Conservation (phyloP, 2,888 invertebrate genomes). For the Agrypnus murinus region DNA sequence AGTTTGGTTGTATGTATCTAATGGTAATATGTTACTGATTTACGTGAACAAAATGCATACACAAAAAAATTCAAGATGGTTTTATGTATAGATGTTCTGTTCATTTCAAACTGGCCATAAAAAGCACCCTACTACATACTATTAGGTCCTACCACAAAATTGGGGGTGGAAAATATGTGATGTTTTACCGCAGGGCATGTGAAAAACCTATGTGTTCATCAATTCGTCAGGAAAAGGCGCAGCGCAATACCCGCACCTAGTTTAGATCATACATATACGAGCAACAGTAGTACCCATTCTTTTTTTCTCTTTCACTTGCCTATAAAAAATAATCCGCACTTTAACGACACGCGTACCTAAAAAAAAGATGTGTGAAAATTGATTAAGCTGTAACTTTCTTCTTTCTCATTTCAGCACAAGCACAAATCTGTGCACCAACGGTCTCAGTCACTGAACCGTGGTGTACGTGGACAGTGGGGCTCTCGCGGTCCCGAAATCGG, state of each 20-base stretch:
- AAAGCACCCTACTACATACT: slow-evolving; percentile 12
- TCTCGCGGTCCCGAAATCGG: slow-evolving; percentile 60
- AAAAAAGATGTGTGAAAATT: not conserved
- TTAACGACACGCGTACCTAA: too few species aligned
- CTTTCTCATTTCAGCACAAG: slow-evolving; percentile 73
- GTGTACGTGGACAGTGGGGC: slow-evolving; percentile 70
- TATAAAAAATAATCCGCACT: too few species aligned
- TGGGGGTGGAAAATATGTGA: slow-evolving; percentile 15
- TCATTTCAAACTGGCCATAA: slow-evolving; percentile 10
- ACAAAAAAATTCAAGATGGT: not conserved
- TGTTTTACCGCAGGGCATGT: slow-evolving; percentile 23
- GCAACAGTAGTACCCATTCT: too few species aligned
- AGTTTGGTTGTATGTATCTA: too few species aligned
- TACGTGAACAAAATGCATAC: too few species aligned
- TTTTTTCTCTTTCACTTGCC: too few species aligned
- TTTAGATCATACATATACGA: slow-evolving; percentile 18
- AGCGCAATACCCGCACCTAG: slow-evolving; percentile 1
- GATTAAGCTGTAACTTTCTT: slow-evolving; percentile 5
- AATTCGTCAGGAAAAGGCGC: slow-evolving; percentile 20
- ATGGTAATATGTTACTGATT: too few species aligned
- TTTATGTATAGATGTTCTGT: not conserved
- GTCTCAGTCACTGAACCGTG: slow-evolving; percentile 85
- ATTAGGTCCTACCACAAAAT: not conserved
- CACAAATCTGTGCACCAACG: slow-evolving; percentile 76
- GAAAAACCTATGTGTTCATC: slow-evolving; percentile 22